Evolutionary conservation across 2,113 vertebrate species (phyloP).

Genomic region (Aramus guarauna): DNA sequence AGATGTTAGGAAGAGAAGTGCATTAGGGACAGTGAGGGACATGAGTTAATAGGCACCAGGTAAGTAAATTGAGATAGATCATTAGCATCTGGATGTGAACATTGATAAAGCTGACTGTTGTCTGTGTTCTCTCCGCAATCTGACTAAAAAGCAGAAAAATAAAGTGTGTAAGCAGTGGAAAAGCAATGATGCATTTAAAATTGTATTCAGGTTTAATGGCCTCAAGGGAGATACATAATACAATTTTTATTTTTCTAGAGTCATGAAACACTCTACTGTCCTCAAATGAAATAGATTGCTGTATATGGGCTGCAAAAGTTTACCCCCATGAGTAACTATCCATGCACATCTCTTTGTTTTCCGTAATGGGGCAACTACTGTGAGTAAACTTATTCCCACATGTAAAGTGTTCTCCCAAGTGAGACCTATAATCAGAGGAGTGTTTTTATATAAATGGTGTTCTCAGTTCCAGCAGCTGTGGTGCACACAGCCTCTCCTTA

Average conservation of each 20-base stretch:
- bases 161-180: slow-evolving; percentile 40
- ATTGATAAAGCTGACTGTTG: slow-evolving; percentile 24
- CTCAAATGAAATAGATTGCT: slow-evolving; percentile 1
- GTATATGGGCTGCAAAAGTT: background rate
- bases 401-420: slow-evolving; percentile 27
- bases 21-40: background rate
- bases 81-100: background rate
- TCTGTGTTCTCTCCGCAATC: background rate
- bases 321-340: slow-evolving; percentile 28
- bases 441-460: slow-evolving; percentile 43
- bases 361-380: slow-evolving; percentile 23
- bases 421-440: slow-evolving; percentile 42
- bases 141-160: slow-evolving; percentile 56
- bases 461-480: slow-evolving; percentile 54
- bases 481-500: background rate
- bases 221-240: slow-evolving; percentile 26
- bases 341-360: slow-evolving; percentile 26
- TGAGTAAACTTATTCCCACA: slow-evolving; percentile 45
- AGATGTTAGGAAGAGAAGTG: too few relatives aligned
- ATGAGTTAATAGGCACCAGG: background rate
- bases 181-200: slow-evolving; percentile 55
- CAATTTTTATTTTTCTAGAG: slow-evolving; percentile 36
- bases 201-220: slow-evolving; percentile 46
- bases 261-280: slow-evolving; percentile 31
- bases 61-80: slow-evolving; percentile 20